Base-by-base conservation (phyloP, 1,140 invertebrate genomes). In the Drosophila littoralis region DNA sequence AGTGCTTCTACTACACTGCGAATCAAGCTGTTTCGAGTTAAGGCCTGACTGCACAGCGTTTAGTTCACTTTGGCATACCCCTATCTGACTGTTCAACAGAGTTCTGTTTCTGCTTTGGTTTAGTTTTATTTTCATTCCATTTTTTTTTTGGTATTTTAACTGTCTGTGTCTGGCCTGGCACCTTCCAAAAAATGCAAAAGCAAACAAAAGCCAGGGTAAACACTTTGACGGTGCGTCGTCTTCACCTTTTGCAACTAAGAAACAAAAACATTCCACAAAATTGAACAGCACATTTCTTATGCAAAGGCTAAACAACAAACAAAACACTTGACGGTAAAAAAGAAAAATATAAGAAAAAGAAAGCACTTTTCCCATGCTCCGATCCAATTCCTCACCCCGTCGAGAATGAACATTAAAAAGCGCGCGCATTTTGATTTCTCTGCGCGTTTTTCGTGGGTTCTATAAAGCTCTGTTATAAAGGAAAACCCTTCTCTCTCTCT, bases 401-500 rank as follows among this genome's bases (percentile, higher is more conserved):
- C 15, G 12, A 36, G 74, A 76, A 77, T 79, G 73, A 79, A 72
- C 74, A 79, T 77, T 73, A 60, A 72, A 70, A 73, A 43, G 52
- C 76, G 73, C 73, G 74, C 74, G 68, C 67, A 75, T 61, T 65
- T 66, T 71, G 73, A 78, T 78, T 78, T 75, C 60, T 70, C 40
- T 57, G 45, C 38, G 61, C 52, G 52, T 65, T 32, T 51, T 66
- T 72, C 32, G 54, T 68, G 50, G 51, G 17, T 54, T 46, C 15
- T 64, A 4, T 15, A 35, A 12, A 13, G 28, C 17, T 73, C 7
- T 33, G 13, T 42, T 42, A 17, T 48, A 7, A 7, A 6, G 6
- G 40, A 13, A n/a, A 28, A 8, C 45, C 38, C 17, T 8, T 10
- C 46, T 10, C 8, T 40, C 38, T n/a, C 38, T 40, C 38, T 12